These are phyloP conservation scores for Cettia cetti DNA, from an alignment of 2,113 vertebrate genomes.

Conservation along the genomic window DNA sequence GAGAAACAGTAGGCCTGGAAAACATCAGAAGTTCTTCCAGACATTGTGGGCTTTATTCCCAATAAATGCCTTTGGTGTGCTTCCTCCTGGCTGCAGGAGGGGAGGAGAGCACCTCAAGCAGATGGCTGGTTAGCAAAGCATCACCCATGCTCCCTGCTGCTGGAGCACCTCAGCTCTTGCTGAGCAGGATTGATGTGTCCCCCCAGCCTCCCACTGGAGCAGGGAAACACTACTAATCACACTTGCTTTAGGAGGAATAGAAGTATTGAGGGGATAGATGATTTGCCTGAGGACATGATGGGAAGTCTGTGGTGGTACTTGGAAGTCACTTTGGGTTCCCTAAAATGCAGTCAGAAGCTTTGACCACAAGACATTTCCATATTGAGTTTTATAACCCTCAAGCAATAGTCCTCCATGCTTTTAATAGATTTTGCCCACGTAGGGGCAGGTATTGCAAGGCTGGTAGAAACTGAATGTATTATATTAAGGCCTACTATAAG, in stretches of 20 bases:
- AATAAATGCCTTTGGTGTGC: background rate
- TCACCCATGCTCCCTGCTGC: background rate
- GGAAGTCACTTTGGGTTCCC: background rate
- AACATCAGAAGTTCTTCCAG: background rate
- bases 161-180: background rate
- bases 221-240: background rate
- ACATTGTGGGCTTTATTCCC: background rate
- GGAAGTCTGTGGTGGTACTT: background rate
- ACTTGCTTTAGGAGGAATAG: background rate
- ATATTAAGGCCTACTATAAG: background rate
- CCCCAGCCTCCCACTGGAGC: background rate
- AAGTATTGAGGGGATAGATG: background rate
- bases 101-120: background rate
- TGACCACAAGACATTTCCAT: background rate
- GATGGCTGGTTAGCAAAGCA: background rate
- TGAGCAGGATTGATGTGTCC: background rate
- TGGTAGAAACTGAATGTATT: background rate
- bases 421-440: background rate
- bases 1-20: background rate
- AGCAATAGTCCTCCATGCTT: background rate
- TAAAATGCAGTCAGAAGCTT: background rate
- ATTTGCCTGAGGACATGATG: background rate
- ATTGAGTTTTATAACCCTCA: background rate
- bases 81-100: background rate
- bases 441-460: background rate